Evolutionary conservation across 2,797 vertebrate genomes (phyloP).

Genomic region (Sylvia borin): DNA sequence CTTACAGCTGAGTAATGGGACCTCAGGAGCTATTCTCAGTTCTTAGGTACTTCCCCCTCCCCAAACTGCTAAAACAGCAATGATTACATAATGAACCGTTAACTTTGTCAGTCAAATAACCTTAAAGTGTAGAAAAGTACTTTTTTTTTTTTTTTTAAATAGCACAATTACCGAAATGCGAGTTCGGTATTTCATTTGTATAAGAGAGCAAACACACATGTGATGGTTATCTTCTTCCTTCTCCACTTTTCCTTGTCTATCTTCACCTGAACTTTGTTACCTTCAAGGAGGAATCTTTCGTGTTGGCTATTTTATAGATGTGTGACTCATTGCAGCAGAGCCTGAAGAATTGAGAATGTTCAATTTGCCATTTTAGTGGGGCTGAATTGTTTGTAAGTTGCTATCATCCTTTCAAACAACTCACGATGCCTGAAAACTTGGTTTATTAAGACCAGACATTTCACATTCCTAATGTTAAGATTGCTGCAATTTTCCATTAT

Average conservation of each 20-base stretch:
- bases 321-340: neutral
- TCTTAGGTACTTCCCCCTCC: conserved; percentile 16
- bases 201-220: neutral
- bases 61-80: conserved; percentile 18
- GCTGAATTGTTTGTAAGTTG: conserved; percentile 22
- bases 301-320: neutral
- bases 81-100: conserved; percentile 63
- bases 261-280: neutral
- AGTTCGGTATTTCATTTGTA: neutral
- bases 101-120: conserved; percentile 57
- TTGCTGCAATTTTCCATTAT: conserved; percentile 63
- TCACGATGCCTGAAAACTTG: neutral
- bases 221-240: neutral
- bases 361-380: neutral
- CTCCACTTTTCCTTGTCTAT: neutral
- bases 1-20: conserved; percentile 1
- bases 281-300: neutral
- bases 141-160: neutral
- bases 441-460: conserved; percentile 63
- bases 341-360: neutral
- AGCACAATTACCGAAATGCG: neutral
- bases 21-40: conserved; percentile 9
- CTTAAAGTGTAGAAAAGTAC: neutral
- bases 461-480: conserved; percentile 56
- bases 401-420: conserved; percentile 12